Evolutionary conservation across 92 coral and sea anemone genomes (phyloP), one percentile per base, ranked within the genome.

Genomic region (Heteractis magnifica): DNA sequence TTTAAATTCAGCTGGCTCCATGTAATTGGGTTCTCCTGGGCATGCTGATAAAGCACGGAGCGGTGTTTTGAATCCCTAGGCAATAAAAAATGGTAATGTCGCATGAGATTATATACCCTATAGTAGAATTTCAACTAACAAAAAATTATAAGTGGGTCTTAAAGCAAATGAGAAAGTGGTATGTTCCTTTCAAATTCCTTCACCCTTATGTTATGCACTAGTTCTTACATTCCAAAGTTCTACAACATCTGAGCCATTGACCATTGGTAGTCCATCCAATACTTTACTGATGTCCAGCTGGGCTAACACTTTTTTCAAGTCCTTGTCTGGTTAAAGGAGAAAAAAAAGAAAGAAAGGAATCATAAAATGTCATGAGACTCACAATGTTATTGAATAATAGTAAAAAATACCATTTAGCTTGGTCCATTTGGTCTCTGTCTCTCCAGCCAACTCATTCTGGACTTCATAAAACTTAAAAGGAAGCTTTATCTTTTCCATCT

Each of bases 151-250:
- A 34, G 44, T 34, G 44, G 44, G 44, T 34, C 44, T 34, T 34
- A 34, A 34, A 34, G 3, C 44, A 34, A 34, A 34, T 34, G 26
- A 26, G 26, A 26, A 34, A 34, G 44, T 34, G 44, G 44, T 34
- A 34, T 34, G 44, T 34, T 34, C 44, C 44, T 34, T 34, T 34
- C 44, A 34, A 34, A 34, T 34, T 34, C 44, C 44, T 34, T 34
- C 44, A 34, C 44, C 44, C 44, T 34, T 34, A 34, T 26, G 34
- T 26, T 26, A 26, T 34, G 44, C 44, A 2, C 44, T 34, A 34
- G 44, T 34, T 34, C 68, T 77, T 52, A 77, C 68, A 52, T 18
- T 55, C 81, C 81, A 77, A 8, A 77, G 6, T 55, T 50, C 81
- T 34, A 34, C 44, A 15, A 76, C 60, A 49, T 76, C 58, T 4